These are phyloP conservation scores for Uloborus plumipes DNA, from an alignment of 2,888 invertebrate species.

Conservation along the genomic window DNA sequence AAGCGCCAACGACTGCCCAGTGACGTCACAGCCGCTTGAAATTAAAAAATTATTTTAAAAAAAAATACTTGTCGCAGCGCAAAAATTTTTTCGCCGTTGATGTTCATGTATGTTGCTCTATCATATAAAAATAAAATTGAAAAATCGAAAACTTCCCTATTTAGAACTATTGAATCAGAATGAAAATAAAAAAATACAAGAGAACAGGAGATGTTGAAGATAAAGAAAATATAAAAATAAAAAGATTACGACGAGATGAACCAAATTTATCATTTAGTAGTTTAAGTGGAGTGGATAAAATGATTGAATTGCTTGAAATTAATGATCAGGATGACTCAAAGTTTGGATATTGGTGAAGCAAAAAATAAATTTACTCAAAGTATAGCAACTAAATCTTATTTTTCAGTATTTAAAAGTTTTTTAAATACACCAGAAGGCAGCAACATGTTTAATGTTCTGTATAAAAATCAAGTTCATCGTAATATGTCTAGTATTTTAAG, in stretches of 20 bases:
- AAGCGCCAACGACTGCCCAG: no score
- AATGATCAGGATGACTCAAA: conserved; percentile 7
- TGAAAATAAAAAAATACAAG: conserved; percentile 7
- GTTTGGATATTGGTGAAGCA: not conserved
- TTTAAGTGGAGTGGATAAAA: conserved; percentile 4
- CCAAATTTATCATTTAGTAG: conserved; percentile 8
- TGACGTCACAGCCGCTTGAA: no score
- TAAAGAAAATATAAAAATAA: conserved; percentile 1
- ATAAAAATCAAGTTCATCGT: conserved; percentile 16
- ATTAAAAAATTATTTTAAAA: no score
- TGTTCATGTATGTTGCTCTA: no score
- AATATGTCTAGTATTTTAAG: conserved; percentile 18
- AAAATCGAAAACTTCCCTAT: no score
- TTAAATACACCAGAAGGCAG: conserved; percentile 14
- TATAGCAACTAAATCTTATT: not conserved
- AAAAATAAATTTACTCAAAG: conserved; percentile 12
- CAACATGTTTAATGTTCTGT: conserved; percentile 16
- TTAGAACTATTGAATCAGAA: not conserved
- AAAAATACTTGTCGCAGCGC: no score
- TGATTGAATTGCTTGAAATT: not conserved
- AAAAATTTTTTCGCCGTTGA: no score
- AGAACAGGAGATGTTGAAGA: conserved; percentile 1
- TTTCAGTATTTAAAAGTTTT: conserved; percentile 5
- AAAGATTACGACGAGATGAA: conserved; percentile 10
- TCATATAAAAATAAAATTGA: no score